Evolutionary conservation across 1,140 invertebrate species (phyloP).

Genomic region (Aradophagus sp.): DNA sequence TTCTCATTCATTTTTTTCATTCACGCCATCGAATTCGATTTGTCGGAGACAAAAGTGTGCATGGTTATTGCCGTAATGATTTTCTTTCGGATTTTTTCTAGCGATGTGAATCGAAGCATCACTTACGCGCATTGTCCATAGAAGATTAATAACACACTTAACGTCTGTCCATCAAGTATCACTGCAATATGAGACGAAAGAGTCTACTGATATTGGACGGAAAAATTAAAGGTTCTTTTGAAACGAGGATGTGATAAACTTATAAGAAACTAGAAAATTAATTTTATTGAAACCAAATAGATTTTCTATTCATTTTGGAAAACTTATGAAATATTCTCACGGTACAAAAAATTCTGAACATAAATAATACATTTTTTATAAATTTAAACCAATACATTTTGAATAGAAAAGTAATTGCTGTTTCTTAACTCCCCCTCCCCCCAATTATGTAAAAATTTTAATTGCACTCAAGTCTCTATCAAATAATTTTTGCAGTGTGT

Average conservation of each 20-base stretch:
- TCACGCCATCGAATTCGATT: conserved; percentile 21
- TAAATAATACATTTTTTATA: too few species aligned
- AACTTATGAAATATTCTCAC: too few species aligned
- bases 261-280: conserved; percentile 22
- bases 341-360: too few species aligned
- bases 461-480: too few species aligned
- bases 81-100: conserved; percentile 48
- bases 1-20: conserved; percentile 6
- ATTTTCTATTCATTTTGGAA: too few species aligned
- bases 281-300: conserved; percentile 10
- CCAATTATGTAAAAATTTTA: too few species aligned
- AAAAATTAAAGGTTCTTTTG: conserved; percentile 44
- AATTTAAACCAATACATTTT: too few species aligned
- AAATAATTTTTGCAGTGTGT: too few species aligned
- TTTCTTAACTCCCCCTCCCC: too few species aligned
- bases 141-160: conserved; percentile 51
- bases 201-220: conserved; percentile 47
- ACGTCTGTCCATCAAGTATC: conserved; percentile 48
- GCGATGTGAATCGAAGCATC: conserved; percentile 43
- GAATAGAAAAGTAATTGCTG: too few species aligned
- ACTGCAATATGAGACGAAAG: conserved; percentile 48
- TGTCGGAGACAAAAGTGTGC: conserved; percentile 26
- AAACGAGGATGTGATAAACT: too few species aligned
- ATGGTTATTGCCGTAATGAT: conserved; percentile 35
- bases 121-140: conserved; percentile 45